These are phyloP conservation scores for Antheraea pernyi DNA, from an alignment of 1,140 invertebrate genomes.

Conservation along the genomic window DNA sequence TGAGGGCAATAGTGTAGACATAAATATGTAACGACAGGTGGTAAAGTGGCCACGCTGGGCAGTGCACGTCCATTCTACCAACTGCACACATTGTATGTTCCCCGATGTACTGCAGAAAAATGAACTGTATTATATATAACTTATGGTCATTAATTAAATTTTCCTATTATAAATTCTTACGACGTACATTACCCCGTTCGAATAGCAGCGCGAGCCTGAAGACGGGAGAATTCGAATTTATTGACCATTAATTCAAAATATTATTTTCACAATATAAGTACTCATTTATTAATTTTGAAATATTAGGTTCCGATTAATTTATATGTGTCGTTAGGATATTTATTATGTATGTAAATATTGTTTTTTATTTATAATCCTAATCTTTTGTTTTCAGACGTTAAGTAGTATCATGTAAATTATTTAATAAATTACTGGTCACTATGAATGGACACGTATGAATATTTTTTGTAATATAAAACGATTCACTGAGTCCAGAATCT, in stretches of 20 bases:
- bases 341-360: constrained; percentile 77
- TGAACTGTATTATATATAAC: constrained; percentile 45
- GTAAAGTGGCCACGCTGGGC: constrained; percentile 76
- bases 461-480: not conserved
- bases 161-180: constrained; percentile 24
- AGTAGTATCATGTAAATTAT: constrained; percentile 42
- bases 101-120: constrained; percentile 35
- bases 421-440: constrained; percentile 41
- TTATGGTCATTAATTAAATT: constrained; percentile 39
- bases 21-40: constrained; percentile 79
- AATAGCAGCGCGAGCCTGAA: constrained; percentile 73
- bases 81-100: constrained; percentile 34
- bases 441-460: constrained; percentile 31
- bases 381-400: constrained; percentile 66
- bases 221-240: constrained; percentile 79
- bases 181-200: constrained; percentile 18
- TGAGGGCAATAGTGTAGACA: constrained; percentile 78
- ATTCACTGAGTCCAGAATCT: not conserved
- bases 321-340: constrained; percentile 78
- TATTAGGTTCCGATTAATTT: constrained; percentile 79
- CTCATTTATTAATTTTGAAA: constrained; percentile 79
- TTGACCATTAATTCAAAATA: constrained; percentile 79
- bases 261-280: constrained; percentile 80
- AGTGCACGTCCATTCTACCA: constrained; percentile 57
- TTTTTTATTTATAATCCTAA: constrained; percentile 72